Conservation (phyloP, 1,140 invertebrate species). For the Lordiphosa collinella region DNA sequence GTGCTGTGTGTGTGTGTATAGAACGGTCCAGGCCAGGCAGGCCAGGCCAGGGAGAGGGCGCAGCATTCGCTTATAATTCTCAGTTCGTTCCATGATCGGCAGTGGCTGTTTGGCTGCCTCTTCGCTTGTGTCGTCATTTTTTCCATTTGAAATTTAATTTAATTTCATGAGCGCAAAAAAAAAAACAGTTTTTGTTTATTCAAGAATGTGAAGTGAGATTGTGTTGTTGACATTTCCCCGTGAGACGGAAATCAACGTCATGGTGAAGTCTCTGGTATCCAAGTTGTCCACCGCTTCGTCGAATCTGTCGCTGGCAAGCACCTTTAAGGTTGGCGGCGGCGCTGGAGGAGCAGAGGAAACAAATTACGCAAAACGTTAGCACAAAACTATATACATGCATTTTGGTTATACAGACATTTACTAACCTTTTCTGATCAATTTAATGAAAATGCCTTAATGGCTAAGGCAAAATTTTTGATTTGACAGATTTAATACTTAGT, state of each 20-base stretch:
- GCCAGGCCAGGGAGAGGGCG: not conserved
- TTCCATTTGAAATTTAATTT: constrained; percentile 18
- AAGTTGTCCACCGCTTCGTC: constrained; percentile 73
- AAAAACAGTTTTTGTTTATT: constrained; percentile 5
- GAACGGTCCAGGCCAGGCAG: not conserved
- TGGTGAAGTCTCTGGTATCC: constrained; percentile 76
- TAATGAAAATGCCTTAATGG: too few species aligned
- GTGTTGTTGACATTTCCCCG: constrained; percentile 5
- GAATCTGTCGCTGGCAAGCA: constrained; percentile 69
- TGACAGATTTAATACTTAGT: too few species aligned
- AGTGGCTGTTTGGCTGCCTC: constrained; percentile 10
- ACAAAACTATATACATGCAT: constrained; percentile 16
- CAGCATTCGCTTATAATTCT: constrained; percentile 40
- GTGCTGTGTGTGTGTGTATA: too few species aligned
- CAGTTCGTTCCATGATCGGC: constrained; percentile 56
- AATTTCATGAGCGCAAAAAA: constrained; percentile 18
- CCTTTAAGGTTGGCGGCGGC: constrained; percentile 51
- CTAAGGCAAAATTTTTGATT: too few species aligned
- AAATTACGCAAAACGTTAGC: constrained; percentile 77
- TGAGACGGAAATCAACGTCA: constrained; percentile 13
- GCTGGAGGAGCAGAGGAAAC: constrained; percentile 52
- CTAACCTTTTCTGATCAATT: not conserved
- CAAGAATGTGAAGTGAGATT: constrained; percentile 23
- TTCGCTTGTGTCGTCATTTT: constrained; percentile 8
- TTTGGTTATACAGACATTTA: not conserved